Conservation (phyloP, 2,888 invertebrate species). For the Notodonta dromedarius region DNA sequence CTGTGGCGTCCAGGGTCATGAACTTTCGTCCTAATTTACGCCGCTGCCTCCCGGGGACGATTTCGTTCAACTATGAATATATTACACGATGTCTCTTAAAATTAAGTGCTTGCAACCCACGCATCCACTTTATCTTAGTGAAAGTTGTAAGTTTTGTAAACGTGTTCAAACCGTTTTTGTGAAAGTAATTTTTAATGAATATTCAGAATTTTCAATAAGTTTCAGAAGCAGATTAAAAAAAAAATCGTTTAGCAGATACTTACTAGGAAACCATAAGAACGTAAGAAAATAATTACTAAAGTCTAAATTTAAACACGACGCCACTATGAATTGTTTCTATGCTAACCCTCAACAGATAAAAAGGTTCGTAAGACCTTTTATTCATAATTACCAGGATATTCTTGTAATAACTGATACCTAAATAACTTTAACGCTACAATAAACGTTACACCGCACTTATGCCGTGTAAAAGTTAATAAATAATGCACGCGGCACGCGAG, state of each 20-base stretch:
- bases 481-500: conserved; percentile 30
- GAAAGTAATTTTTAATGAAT: no score
- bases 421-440: background rate
- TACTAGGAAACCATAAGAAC: no score
- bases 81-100: background rate
- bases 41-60: background rate
- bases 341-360: no score
- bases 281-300: no score
- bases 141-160: no score
- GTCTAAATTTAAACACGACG: no score
- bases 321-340: no score
- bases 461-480: conserved; percentile 20
- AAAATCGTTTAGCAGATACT: no score
- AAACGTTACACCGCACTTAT: conserved; percentile 4
- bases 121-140: background rate
- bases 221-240: no score
- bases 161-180: no score
- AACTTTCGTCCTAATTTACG: conserved; percentile 2
- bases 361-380: background rate
- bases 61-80: background rate
- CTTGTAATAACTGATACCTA: background rate
- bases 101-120: background rate
- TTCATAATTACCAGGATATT: background rate
- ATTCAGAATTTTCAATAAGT: no score
- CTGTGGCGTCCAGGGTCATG: background rate